phyloP scores from a whole-genome alignment of 2,113 vertebrate genomes.

The Gulo gulo region DNA sequence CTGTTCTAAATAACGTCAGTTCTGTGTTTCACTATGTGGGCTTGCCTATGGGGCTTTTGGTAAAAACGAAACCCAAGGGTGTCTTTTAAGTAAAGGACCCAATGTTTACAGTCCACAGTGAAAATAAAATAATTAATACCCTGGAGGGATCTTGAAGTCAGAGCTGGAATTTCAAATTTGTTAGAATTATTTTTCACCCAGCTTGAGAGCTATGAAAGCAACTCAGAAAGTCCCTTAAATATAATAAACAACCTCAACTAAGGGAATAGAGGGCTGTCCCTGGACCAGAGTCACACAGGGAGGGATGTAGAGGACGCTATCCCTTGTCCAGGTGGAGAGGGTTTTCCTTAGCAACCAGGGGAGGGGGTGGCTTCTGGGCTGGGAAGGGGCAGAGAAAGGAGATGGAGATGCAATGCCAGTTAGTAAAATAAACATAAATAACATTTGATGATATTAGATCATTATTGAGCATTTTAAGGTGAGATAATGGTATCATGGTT shows the following conservation, averaged over 20 bases:
- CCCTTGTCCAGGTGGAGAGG: rapidly evolving
- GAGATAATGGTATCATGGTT: not conserved
- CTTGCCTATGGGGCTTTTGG: not conserved
- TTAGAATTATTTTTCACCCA: not conserved
- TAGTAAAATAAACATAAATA: not conserved
- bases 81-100: conserved; percentile 30
- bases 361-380: not conserved
- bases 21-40: not conserved
- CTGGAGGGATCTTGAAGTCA: conserved; percentile 43
- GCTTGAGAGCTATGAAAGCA: not conserved
- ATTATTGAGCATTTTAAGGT: not conserved
- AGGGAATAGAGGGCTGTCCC: not conserved
- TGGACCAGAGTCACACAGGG: not conserved
- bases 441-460: not conserved
- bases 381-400: not conserved
- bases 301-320: not conserved
- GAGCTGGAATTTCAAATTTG: conserved; percentile 27
- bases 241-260: not conserved
- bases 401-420: not conserved
- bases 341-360: not conserved
- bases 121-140: conserved; percentile 75
- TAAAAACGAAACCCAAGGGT: not conserved
- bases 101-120: not conserved
- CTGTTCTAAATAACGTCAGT: not conserved
- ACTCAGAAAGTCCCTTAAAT: not conserved